phyloP scores from a whole-genome alignment of 2,797 vertebrate species.

The Brotogeris chrysoptera region DNA sequence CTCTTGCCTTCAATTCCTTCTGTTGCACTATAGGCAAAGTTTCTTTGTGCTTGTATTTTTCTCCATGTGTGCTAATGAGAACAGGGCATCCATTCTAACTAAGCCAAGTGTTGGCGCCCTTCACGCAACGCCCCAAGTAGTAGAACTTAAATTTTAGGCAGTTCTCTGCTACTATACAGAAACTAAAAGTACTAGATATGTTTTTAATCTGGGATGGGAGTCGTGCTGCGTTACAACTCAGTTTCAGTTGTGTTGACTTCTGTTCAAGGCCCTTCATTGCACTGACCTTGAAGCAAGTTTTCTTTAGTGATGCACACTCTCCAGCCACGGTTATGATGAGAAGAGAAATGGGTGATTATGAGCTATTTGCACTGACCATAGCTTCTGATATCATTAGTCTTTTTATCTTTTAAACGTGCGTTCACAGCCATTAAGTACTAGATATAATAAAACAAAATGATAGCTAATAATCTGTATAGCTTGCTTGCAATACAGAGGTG shows the following conservation, averaged over 20 bases:
- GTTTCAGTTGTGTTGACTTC: background rate
- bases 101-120: background rate
- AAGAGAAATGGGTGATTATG: background rate
- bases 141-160: background rate
- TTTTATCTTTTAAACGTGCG: constrained; percentile 26
- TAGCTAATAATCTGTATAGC: constrained; percentile 48
- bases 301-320: background rate
- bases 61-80: accelerated
- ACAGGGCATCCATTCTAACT: background rate
- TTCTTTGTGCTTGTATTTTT: background rate
- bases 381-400: background rate
- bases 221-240: background rate
- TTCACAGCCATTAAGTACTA: constrained; percentile 33
- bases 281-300: background rate
- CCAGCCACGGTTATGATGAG: background rate
- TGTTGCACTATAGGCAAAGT: background rate
- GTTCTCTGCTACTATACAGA: background rate
- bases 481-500: constrained; percentile 13
- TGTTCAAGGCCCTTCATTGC: background rate
- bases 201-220: background rate
- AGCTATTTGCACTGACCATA: background rate
- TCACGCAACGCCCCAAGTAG: background rate
- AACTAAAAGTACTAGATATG: background rate
- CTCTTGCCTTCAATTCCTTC: background rate
- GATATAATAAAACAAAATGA: constrained; percentile 56